Base-by-base conservation (phyloP, 2,888 invertebrate species). In the Sturmia bella region DNA sequence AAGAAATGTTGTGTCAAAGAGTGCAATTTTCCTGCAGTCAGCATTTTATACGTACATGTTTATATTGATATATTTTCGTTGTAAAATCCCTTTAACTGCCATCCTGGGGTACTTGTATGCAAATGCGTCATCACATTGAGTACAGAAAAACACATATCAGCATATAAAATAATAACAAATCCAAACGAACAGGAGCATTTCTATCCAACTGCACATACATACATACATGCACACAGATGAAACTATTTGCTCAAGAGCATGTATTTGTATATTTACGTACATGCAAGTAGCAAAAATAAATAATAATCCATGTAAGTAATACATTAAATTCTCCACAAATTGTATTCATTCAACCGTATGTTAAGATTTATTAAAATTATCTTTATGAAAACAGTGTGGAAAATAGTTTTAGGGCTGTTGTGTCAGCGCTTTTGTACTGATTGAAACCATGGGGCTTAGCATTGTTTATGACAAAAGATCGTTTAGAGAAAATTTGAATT, bases 311-410 rank as follows among this genome's bases (percentile, higher is more conserved):
- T 72, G 52, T 56, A 32, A 63, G 41, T 54, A 64, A 64, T 75
- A 70, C 64, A 75, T 80, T 70, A 74, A 75, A 80, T 66, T 80
- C 69, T 64, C 48, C 50, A 74, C 64, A 80, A 80, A 80, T 80
- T 80, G 74, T 50, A 80, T 75, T 41, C 57, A 75, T 27, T 75
- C 69, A 70, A 75, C 32, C 57, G 21, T 66, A 57, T 50, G 6
- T 11, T 32, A 32, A 48, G 12, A 72, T 61, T 61, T 72, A 72
- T 72, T 61, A 59, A 61, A 61, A 72, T 7, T 27, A 48, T 37
- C 32, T 32, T 32, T 32, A 41, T 61, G 21, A 4, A n/a, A 48
- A 72, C 50, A 27, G 41, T 43, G 5, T 5, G 27, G 19, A 3
- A 21, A 61, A 43, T 61, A 72, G 13, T 72, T 70, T n/a, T 15